A percentile compares a stretch with the other conserved stretches of the same genome.
phyloP scores from a whole-genome alignment of 2,113 vertebrate species.

The Pampusana beccarii region DNA sequence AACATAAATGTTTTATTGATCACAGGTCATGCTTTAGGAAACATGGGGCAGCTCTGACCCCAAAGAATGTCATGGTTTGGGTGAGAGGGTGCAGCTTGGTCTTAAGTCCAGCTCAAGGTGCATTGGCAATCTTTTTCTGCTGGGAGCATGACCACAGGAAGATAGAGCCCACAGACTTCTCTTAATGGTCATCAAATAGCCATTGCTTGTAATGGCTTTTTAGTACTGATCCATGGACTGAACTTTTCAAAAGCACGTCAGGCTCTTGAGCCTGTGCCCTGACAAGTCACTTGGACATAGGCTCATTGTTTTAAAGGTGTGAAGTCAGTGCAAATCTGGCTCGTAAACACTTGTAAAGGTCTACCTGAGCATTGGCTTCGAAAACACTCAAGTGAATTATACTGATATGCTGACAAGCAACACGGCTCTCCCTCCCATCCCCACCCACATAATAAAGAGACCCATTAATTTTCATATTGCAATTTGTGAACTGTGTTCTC shows the following conservation, averaged over 20 bases:
- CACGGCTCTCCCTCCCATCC: neutral
- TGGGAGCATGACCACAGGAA: neutral
- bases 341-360: neutral
- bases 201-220: neutral
- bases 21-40: neutral
- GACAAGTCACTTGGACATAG: neutral
- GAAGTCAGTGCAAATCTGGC: neutral
- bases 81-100: neutral
- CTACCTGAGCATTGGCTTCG: accelerated
- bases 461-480: neutral
- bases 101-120: neutral
- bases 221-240: neutral
- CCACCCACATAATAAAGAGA: neutral
- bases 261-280: neutral
- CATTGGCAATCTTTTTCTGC: neutral
- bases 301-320: neutral
- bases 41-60: neutral
- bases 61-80: neutral
- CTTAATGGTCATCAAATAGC: neutral
- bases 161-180: neutral
- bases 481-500: neutral
- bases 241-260: neutral
- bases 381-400: neutral
- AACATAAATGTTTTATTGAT: neutral
- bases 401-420: neutral